Evolutionary conservation across 2,113 vertebrate species (phyloP), one percentile per base, ranked within the genome.

Genomic region (Sphyrna mokarran): DNA sequence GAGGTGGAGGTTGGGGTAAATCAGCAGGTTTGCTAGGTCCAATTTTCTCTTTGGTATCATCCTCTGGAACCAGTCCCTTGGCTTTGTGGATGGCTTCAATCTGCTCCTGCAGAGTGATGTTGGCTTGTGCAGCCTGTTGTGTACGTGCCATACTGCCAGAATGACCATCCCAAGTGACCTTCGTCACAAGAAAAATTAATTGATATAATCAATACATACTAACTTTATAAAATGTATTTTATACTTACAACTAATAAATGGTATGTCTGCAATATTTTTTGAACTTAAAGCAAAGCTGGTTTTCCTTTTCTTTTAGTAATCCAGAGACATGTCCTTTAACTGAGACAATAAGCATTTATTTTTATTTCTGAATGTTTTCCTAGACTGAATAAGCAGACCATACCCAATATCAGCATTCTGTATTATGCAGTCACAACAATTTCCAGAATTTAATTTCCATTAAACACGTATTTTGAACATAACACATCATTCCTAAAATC

Each of bases 1-100:
- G 97, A 0, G 97, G 98, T 40, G 97, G 96, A 1, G 98, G 98
- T 96, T 98, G 98, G 1, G 97, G 97, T 0, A 98, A 97, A 93
- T 99, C 99, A 69, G 97, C 98, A 96, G 99, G 99, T 96, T 99
- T 99, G 98, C 99, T 99, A 58, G 99, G 99, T 3, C 99, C 99
- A 0, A 99, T 99, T 97, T 99, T 99, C 97, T 99, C 99, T 96
- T 99, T 99, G 96, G 97, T 98, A 97, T 99, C 99, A 20, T 99
- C 99, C 96, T 99, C 99, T 94, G 99, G 99, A 96, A 99, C 99
- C 96, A 99, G 97, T 4, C 99, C 99, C 97, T 99, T 99, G 96
- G 99, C 99, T 96, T 99, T 99, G 97, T 99, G 99, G 97, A 99
- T 99, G 80, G 99, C 99, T 97, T 99, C 99, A 0, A 99, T 99